These are phyloP conservation scores for Cirrhinus mrigala DNA, from an alignment of 2,797 vertebrate species.

Conservation along the genomic window DNA sequence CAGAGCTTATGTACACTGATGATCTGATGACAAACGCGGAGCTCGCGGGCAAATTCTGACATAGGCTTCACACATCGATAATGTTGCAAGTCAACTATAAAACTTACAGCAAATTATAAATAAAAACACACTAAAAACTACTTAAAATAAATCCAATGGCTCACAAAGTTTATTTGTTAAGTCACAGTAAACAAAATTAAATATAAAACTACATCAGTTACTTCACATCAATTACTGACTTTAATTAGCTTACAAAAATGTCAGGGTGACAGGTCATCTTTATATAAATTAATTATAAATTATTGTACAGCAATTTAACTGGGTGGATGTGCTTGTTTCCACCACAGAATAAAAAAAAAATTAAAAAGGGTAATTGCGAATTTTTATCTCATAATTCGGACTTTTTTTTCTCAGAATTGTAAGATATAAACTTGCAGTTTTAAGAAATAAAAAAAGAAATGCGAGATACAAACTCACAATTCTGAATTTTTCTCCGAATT, in stretches of 20 bases:
- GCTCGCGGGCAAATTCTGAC: not conserved
- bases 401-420: too few relatives aligned
- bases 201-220: not conserved
- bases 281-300: not conserved
- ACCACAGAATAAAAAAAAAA: too few relatives aligned
- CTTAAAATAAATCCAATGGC: not conserved
- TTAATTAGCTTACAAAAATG: not conserved
- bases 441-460: too few relatives aligned
- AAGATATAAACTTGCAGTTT: too few relatives aligned
- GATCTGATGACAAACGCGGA: not conserved
- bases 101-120: not conserved
- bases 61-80: not conserved
- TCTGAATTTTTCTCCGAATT: too few relatives aligned
- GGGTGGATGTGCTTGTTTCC: not conserved
- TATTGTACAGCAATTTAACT: not conserved
- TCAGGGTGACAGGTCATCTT: not conserved
- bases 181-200: not conserved
- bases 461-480: too few relatives aligned
- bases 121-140: not conserved
- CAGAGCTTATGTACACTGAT: conserved; percentile 17
- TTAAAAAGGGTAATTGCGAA: too few relatives aligned
- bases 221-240: not conserved
- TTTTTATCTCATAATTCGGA: too few relatives aligned
- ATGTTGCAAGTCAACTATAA: not conserved
- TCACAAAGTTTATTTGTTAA: not conserved